Percentiles rank a stretch among this genome's conserved stretches.
Evolutionary conservation across 30 jellyfish, hydroid and myxozoan genomes (phyloP).

Genomic region (Cassiopea xamachana): DNA sequence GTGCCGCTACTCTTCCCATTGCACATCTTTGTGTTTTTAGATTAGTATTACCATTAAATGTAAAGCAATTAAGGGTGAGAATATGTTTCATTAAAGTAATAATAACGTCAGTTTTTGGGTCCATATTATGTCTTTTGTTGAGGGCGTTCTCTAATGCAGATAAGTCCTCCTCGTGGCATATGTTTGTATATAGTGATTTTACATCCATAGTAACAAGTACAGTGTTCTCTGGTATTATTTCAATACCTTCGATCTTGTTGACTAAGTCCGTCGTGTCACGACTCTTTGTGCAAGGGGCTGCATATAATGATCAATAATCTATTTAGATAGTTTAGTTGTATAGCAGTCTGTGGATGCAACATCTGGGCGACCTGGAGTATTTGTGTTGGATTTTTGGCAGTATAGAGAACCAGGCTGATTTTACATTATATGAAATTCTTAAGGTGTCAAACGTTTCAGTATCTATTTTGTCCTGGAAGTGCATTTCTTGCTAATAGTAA

Average conservation of each 20-base stretch:
- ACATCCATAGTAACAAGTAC: conserved; percentile 52
- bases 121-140: neutral
- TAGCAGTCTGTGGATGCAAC: conserved; percentile 4
- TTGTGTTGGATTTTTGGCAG: conserved; percentile 34
- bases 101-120: conserved; percentile 3
- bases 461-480: neutral
- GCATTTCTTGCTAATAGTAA: neutral
- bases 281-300: conserved; percentile 23
- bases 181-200: conserved; percentile 27
- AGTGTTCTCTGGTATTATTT: conserved; percentile 21
- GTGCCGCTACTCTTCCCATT: conserved; percentile 65
- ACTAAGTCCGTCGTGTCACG: conserved; percentile 34
- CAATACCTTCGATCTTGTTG: conserved; percentile 13
- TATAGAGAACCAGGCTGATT: conserved; percentile 23
- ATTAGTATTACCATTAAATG: conserved; percentile 19
- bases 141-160: neutral
- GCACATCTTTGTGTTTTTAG: conserved; percentile 46
- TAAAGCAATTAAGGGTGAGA: conserved; percentile 24
- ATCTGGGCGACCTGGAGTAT: conserved; percentile 33
- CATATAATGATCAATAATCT: neutral
- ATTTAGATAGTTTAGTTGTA: conserved; percentile 12
- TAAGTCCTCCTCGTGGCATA: conserved; percentile 18
- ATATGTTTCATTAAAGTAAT: conserved; percentile 16
- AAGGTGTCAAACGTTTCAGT: conserved; percentile 1
- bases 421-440: neutral